These are phyloP conservation scores for Yasuhikotakia modesta DNA, from an alignment of 2,797 vertebrate genomes.

Conservation along the genomic window DNA sequence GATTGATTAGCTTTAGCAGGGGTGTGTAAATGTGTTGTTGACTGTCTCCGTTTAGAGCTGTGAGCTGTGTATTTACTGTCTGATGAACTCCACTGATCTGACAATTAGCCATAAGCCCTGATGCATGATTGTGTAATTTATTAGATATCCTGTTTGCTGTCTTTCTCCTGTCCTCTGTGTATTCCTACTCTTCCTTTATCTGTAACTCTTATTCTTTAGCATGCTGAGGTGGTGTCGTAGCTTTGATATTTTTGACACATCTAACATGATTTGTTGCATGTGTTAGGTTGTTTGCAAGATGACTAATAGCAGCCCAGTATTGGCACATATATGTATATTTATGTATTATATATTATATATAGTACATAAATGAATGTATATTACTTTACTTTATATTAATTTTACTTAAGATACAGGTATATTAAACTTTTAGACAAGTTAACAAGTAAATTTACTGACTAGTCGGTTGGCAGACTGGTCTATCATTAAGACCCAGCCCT, in stretches of 20 bases:
- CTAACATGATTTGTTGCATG: too few relatives aligned
- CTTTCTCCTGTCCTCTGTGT: slow-evolving; percentile 12
- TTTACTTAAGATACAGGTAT: too few relatives aligned
- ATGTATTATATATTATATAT: too few relatives aligned
- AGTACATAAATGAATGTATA: too few relatives aligned
- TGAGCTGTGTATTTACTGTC: background rate
- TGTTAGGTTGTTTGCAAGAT: too few relatives aligned
- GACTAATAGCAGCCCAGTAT: too few relatives aligned
- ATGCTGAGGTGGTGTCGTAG: background rate
- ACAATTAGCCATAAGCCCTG: slow-evolving; percentile 41
- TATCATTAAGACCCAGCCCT: background rate
- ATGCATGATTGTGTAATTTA: slow-evolving; percentile 47
- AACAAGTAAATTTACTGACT: too few relatives aligned
- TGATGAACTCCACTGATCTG: slow-evolving; percentile 47
- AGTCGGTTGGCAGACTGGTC: background rate
- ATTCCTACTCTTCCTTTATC: background rate
- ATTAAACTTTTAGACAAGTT: too few relatives aligned
- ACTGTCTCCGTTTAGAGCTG: background rate
- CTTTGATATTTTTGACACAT: background rate
- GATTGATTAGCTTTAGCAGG: background rate
- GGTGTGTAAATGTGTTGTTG: background rate
- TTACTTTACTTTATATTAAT: too few relatives aligned
- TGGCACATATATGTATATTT: too few relatives aligned
- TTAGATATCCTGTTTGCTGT: slow-evolving; percentile 40
- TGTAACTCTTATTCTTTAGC: background rate